These are phyloP conservation scores for Erinaceus europaeus DNA, from an alignment of 2,113 vertebrate species.

Conservation along the genomic window DNA sequence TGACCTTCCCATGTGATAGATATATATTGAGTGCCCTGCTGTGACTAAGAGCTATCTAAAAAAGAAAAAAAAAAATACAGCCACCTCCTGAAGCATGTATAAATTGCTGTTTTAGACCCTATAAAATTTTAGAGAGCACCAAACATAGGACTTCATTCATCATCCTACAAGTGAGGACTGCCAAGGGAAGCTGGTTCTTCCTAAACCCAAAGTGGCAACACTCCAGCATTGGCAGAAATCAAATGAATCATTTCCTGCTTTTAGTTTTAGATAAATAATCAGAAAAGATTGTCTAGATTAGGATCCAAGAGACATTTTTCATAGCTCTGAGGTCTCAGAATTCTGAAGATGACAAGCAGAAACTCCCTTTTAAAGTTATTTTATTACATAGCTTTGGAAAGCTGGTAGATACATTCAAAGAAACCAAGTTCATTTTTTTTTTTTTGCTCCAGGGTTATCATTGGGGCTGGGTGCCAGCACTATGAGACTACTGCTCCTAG, in stretches of 20 bases:
- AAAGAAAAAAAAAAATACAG: constrained; percentile 73
- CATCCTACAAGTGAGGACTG: constrained; percentile 84
- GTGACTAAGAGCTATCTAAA: constrained; percentile 79
- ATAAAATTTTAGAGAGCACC: constrained; percentile 88
- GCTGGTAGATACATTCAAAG: background rate
- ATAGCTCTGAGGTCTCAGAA: constrained; percentile 61
- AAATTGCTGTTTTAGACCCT: constrained; percentile 88
- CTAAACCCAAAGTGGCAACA: constrained; percentile 90
- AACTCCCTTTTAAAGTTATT: constrained; percentile 47
- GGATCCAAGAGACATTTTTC: constrained; percentile 84
- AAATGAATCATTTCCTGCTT: constrained; percentile 94
- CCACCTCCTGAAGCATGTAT: constrained; percentile 80
- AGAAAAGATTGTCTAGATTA: constrained; percentile 87
- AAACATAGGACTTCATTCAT: constrained; percentile 98
- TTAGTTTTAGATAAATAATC: constrained; percentile 88
- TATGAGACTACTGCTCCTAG: no score
- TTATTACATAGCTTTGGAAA: background rate
- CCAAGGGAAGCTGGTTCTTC: constrained; percentile 93
- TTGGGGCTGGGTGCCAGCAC: no score
- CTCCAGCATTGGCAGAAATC: constrained; percentile 91
- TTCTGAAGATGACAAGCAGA: constrained; percentile 63
- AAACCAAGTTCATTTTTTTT: background rate
- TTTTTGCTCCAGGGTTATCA: no score
- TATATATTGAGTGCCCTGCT: constrained; percentile 72
- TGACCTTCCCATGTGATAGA: constrained; percentile 43